Conservation (phyloP, 2,797 vertebrate genomes). For the Oophaga sylvatica region DNA sequence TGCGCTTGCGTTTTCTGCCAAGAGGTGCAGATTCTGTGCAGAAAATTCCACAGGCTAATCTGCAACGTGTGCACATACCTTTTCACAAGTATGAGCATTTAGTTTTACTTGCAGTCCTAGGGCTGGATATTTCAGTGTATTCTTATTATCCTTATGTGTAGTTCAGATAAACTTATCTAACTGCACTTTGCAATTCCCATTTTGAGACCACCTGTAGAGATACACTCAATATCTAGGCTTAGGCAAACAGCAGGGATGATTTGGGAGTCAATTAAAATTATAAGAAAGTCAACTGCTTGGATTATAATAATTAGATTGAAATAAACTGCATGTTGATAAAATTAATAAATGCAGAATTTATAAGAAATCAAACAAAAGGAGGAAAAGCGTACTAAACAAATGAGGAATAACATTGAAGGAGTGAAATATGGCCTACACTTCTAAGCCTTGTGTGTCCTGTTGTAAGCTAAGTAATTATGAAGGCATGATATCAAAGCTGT, state of each 20-base stretch:
- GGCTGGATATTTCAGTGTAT: neutral
- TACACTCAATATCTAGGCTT: neutral
- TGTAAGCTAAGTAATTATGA: no score
- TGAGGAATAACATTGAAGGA: neutral
- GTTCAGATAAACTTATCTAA: neutral
- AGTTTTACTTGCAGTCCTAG: neutral
- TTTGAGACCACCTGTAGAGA: neutral
- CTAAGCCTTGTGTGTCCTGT: neutral
- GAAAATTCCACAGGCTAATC: no score
- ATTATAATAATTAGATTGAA: neutral
- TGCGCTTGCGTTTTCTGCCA: no score
- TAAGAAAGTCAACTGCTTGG: neutral
- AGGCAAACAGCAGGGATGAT: neutral
- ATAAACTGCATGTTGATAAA: neutral
- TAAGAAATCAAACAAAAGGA: slow-evolving; percentile 6
- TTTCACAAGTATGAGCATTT: neutral
- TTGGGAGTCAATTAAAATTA: neutral
- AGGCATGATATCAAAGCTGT: no score
- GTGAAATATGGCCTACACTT: neutral
- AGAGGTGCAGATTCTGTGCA: no score
- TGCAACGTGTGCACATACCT: no score
- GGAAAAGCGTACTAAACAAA: neutral
- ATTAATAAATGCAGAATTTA: neutral
- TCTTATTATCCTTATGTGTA: neutral
- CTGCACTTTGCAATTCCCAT: neutral